Percentiles rank a stretch among this genome's conserved stretches.
These are phyloP conservation scores for Gibbula magus DNA, from an alignment of 2,888 invertebrate genomes.

Conservation along the genomic window DNA sequence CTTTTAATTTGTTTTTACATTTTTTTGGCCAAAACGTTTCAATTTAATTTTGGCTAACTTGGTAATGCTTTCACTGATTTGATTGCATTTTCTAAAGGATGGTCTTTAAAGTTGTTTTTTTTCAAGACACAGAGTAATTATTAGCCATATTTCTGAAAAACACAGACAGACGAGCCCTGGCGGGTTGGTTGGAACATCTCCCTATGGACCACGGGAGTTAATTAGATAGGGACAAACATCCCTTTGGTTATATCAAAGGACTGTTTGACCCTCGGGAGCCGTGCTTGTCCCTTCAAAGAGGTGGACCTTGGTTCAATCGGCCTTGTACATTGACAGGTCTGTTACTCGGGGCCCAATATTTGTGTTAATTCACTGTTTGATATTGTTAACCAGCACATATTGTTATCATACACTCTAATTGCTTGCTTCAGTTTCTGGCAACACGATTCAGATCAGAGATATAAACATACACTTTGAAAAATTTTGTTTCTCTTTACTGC, in stretches of 20 bases:
- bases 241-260: neutral
- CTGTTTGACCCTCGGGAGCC: neutral
- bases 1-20: too few species aligned
- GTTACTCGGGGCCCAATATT: neutral
- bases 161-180: neutral
- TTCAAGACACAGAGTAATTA: neutral
- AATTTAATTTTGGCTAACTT: too few species aligned
- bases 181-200: neutral
- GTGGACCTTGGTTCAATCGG: neutral
- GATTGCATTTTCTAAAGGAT: too few species aligned
- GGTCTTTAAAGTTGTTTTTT: too few species aligned
- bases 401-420: neutral
- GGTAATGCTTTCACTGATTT: too few species aligned
- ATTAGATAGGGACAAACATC: neutral
- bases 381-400: neutral
- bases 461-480: too few species aligned
- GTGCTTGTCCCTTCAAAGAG: neutral
- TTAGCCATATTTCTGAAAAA: neutral
- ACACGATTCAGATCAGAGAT: too few species aligned
- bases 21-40: too few species aligned
- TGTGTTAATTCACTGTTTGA: neutral
- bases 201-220: neutral
- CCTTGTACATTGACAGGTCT: neutral
- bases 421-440: too few species aligned
- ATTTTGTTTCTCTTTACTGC: too few species aligned